A percentile compares a stretch with the other conserved stretches of the same genome.
Conservation (phyloP, 2,797 vertebrate genomes). For the Melanogrammus aeglefinus region DNA sequence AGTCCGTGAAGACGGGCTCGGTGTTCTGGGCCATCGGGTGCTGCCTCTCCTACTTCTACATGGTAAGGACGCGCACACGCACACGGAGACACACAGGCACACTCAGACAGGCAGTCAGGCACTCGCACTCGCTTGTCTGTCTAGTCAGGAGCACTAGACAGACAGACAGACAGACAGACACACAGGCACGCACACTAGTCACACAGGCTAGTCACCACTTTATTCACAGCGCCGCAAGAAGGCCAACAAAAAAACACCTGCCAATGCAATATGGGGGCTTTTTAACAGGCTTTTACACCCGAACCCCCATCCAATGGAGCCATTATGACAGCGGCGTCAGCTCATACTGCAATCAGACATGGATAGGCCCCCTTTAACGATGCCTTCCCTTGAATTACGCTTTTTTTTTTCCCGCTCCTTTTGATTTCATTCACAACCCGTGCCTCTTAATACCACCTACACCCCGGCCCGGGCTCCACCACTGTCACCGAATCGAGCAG, state of each 20-base stretch:
- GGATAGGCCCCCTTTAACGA: not conserved
- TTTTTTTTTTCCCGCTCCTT: not conserved
- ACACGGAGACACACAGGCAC: not conserved
- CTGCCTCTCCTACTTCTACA: constrained; percentile 97
- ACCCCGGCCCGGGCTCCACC: not conserved
- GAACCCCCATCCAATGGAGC: not conserved
- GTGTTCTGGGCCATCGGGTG: constrained; percentile 98
- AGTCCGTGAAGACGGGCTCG: constrained; percentile 96
- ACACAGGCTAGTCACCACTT: not conserved
- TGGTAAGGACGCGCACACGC: constrained; percentile 77
- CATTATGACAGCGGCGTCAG: not conserved
- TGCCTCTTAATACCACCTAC: not conserved
- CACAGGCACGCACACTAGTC: not conserved
- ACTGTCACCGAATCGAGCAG: not conserved
- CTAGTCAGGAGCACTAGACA: not conserved
- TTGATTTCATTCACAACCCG: not conserved
- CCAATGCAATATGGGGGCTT: not conserved
- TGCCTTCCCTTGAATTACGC: not conserved
- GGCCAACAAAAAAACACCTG: not conserved
- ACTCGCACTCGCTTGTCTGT: not conserved
- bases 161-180: not conserved
- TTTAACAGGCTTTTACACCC: not conserved
- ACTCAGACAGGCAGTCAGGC: not conserved
- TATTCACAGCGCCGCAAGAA: not conserved
- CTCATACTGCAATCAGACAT: not conserved